Base-by-base conservation (phyloP, 2,888 invertebrate genomes). In the Ormia ochracea region DNA sequence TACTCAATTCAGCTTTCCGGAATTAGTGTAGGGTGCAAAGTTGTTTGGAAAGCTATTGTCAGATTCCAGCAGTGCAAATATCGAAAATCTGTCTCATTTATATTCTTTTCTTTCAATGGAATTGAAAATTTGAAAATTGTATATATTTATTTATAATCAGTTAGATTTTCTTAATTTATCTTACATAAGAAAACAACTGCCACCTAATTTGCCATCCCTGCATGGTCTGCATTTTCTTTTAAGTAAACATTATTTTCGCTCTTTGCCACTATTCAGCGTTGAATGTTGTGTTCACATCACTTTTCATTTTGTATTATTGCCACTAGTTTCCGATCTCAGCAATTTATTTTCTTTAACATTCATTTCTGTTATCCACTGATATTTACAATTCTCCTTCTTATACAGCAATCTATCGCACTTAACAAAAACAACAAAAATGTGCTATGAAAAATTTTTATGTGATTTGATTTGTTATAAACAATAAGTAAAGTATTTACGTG, bases 391-490 rank as follows among this genome's bases (percentile, higher is more conserved):
- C 23, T 28, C 36, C 58, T 28, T 41, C 43, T 58, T 26, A 19
- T 9, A 54, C 41, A 23, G 23, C 23, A 54, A 33, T 68, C 38
- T 59, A 21, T 38, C 6, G 6, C 4, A 26, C 9, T 21, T 70
- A 38, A 36, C n/a, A 17, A 38, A 48, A 48, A 23, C 4, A 19
- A 69, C 12, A n/a, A n/a, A n/a, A n/a, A n/a, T 28, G 41, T 31
- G 65, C 52, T 65, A 65, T 58, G 50, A 58, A 58, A 9, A 33
- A 58, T 26, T 54, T 36, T 43, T 45, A 68, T 54, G 38, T 52
- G 12, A 56, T 12, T n/a, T n/a, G n/a, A 19, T 28, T 2, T n/a
- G 6, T 7, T 7, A 41, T 5, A 4, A 1, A 41, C 17, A 41
- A 41, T 3, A 26, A 50, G n/a, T 10, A 19, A 31, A 6, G 10